These are phyloP conservation scores for Elmis aenea DNA, from an alignment of 2,888 invertebrate species.

Conservation along the genomic window DNA sequence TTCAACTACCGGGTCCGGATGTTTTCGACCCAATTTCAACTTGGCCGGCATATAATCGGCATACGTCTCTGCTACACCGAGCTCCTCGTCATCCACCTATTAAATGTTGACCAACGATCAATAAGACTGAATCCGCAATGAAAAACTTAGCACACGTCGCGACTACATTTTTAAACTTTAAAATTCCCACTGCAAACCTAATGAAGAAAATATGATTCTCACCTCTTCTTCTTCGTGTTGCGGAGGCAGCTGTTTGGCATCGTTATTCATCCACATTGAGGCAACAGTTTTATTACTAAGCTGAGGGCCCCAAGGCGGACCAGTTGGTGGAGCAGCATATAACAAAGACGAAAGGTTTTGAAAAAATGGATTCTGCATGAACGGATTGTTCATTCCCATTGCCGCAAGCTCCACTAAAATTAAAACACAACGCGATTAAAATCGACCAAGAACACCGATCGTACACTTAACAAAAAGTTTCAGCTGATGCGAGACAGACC, in stretches of 20 bases:
- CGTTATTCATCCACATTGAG: constrained; percentile 56
- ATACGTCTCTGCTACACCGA: constrained; percentile 98
- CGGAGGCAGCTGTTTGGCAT: constrained; percentile 34
- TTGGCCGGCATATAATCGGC: constrained; percentile 98
- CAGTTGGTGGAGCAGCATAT: constrained; percentile 33
- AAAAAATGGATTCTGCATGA: constrained; percentile 41
- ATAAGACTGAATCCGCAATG: no score
- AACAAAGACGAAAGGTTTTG: constrained; percentile 41
- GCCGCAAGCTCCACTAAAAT: constrained; percentile 61
- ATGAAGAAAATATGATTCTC: constrained; percentile 4
- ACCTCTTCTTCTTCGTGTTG: constrained; percentile 44
- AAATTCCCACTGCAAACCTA: constrained; percentile 44
- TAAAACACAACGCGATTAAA: constrained; percentile 17
- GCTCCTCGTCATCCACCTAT: constrained; percentile 84
- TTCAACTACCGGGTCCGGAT: constrained; percentile 98
- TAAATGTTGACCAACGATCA: no score
- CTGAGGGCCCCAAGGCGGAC: constrained; percentile 39
- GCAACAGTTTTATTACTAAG: constrained; percentile 53
- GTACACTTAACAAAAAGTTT: not conserved
- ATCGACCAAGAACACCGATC: constrained; percentile 1
- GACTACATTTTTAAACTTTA: not conserved
- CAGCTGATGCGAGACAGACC: not conserved
- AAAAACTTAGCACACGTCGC: no score
- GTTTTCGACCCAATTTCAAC: constrained; percentile 87
- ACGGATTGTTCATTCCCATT: constrained; percentile 48